A percentile compares a stretch with the other conserved stretches of the same genome.
Evolutionary conservation across 2,797 vertebrate species (phyloP).

Genomic region (Acanthurus leucopareius): DNA sequence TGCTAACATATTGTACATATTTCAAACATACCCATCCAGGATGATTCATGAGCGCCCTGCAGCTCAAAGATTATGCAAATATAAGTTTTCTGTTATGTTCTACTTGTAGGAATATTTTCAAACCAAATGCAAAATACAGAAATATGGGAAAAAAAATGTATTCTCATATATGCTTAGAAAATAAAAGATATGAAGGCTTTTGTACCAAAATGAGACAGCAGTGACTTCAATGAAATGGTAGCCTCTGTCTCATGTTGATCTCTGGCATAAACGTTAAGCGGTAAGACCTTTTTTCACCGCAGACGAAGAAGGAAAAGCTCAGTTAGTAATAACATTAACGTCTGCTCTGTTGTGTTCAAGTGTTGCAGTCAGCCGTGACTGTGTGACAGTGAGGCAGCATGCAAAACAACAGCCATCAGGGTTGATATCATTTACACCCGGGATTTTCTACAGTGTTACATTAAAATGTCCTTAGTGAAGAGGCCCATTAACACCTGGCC

Average conservation of each 20-base stretch:
- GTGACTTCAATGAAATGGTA: background rate
- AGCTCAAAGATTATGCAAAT: conserved; percentile 17
- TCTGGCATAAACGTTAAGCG: background rate
- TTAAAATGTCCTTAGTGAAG: background rate
- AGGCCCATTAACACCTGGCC: background rate
- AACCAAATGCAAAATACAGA: conserved; percentile 17
- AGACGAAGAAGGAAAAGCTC: conserved; percentile 11
- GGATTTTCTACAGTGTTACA: background rate
- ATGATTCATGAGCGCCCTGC: conserved; percentile 41
- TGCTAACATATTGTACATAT: conserved; percentile 33
- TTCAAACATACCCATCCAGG: conserved; percentile 34
- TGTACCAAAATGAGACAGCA: background rate
- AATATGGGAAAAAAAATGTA: background rate
- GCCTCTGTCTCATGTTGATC: background rate
- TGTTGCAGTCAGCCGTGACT: conserved; percentile 12
- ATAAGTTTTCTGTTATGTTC: conserved; percentile 18
- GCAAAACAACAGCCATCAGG: background rate
- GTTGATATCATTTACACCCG: conserved; percentile 9
- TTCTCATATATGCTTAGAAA: background rate
- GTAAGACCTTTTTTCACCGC: conserved; percentile 10
- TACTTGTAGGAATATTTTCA: conserved; percentile 1
- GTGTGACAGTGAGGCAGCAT: conserved; percentile 9
- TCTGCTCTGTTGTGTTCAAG: conserved; percentile 15
- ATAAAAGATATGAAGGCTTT: background rate
- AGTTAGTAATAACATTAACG: conserved; percentile 25